Base-by-base conservation (phyloP, 1,140 invertebrate genomes). In the Ostrea edulis region DNA sequence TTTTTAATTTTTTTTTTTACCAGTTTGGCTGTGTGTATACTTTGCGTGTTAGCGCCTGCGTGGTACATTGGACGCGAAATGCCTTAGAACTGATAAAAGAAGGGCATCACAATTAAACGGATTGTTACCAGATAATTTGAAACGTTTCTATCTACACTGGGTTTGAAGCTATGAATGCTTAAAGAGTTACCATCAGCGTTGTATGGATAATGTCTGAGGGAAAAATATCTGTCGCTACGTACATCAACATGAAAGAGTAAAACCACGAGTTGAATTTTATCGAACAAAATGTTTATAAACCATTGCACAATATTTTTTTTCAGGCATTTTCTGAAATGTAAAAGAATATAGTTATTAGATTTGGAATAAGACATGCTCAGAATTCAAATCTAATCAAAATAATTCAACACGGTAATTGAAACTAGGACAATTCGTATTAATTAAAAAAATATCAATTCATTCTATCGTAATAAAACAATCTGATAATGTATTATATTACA, bases 1-100 rank as follows among this genome's bases (percentile, higher is more conserved):
- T 35, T 25, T 77, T 25, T 29, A 29, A 77, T 77, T 77, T 77
- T 77, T 44, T 25, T 71, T 77, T 77, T 77, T 77, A 77, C 25
- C 25, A 35, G 22, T 77, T 77, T 77, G 25, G 68, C 68, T 29
- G 68, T 77, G 68, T 29, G 12, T 25, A 77, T 25, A 77, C 29
- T 29, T 29, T 9, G 12, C 25, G 11, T 77, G 25, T 77, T 25
- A 25, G 68, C 68, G 68, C 68, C 12, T 35, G 22, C 25, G 68
- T 77, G 22, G 68, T 29, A 17, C 29, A 29, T 12, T 77, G 22
- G 29, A 29, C 68, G 68, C 29, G 0, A 77, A 77, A 77, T 11
- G 29, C 29, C 29, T 25, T 9, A n/a, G 55, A 62, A 17, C 55
- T 62, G 55, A 62, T 62, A 62, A 62, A 17, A 35, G 68, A 12